phyloP scores from a whole-genome alignment of 2,113 vertebrate genomes.

The Cyanoliseus patagonus region DNA sequence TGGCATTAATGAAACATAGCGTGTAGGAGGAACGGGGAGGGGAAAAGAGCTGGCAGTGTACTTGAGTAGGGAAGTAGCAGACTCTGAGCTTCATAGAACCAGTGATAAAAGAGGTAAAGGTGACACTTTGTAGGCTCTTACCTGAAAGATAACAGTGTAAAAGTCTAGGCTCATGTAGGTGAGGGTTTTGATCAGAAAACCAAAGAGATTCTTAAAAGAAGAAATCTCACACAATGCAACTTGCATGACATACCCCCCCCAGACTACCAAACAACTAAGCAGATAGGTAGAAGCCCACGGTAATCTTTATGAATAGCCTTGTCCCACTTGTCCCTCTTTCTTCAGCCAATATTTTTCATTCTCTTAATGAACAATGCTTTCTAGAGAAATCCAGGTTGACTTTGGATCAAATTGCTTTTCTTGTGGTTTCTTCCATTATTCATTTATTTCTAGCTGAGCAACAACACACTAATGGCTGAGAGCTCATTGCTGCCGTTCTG shows the following conservation, averaged over 20 bases:
- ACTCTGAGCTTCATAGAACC: background rate
- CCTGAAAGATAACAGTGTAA: background rate
- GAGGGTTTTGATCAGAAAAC: background rate
- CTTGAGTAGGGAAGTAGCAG: background rate
- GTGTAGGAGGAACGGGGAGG: background rate
- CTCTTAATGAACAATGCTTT: background rate
- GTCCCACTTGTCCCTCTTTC: background rate
- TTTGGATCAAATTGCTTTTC: background rate
- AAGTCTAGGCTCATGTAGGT: background rate
- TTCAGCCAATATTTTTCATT: background rate
- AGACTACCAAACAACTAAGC: background rate
- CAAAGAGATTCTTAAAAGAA: background rate
- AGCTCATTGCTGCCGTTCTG: background rate
- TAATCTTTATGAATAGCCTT: background rate
- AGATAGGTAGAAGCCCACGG: background rate
- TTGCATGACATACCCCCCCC: background rate
- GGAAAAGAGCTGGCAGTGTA: background rate
- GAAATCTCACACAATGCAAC: rapidly evolving
- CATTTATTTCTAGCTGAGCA: background rate
- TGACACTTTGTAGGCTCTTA: background rate
- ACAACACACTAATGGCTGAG: background rate
- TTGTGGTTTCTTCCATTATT: background rate
- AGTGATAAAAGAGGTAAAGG: background rate
- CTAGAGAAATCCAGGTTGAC: background rate
- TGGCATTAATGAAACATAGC: background rate